phyloP scores from a whole-genome alignment of 2,888 invertebrate species.

The Oeneis ivallda region DNA sequence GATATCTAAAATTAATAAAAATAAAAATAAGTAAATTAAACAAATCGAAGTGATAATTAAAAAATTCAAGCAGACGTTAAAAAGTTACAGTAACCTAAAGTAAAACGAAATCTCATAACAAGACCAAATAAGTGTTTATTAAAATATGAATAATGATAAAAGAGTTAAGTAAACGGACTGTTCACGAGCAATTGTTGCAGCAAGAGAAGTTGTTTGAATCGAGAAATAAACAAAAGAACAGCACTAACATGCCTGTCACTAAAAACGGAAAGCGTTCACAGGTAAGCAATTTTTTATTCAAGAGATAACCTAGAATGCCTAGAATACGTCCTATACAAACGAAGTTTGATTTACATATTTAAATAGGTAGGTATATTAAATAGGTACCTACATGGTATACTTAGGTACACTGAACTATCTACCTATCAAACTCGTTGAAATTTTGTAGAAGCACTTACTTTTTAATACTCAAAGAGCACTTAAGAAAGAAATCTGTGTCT shows the following conservation, averaged over 20 bases:
- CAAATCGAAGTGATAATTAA: neutral
- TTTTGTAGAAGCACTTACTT: too few species aligned
- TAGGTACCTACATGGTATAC: too few species aligned
- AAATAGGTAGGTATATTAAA: too few species aligned
- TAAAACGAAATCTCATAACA: neutral
- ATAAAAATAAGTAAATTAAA: neutral
- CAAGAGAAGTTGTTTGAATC: slow-evolving; percentile 57
- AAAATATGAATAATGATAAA: slow-evolving; percentile 59
- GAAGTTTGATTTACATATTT: too few species aligned
- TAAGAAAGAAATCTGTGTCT: too few species aligned
- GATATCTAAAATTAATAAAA: too few species aligned
- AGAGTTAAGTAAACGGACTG: slow-evolving; percentile 61
- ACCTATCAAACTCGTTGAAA: too few species aligned
- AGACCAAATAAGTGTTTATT: slow-evolving; percentile 16
- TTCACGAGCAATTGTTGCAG: slow-evolving; percentile 65
- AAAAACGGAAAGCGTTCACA: slow-evolving; percentile 66
- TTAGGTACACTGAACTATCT: too few species aligned
- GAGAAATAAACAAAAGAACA: slow-evolving; percentile 53
- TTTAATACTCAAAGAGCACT: too few species aligned
- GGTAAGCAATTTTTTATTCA: slow-evolving; percentile 51
- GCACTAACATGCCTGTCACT: slow-evolving; percentile 52
- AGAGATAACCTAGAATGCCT: too few species aligned
- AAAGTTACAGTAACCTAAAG: neutral
- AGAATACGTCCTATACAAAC: too few species aligned
- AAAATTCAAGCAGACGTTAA: neutral